Evolutionary conservation across 2,888 invertebrate species (phyloP).

Genomic region (Oligia strigilis): DNA sequence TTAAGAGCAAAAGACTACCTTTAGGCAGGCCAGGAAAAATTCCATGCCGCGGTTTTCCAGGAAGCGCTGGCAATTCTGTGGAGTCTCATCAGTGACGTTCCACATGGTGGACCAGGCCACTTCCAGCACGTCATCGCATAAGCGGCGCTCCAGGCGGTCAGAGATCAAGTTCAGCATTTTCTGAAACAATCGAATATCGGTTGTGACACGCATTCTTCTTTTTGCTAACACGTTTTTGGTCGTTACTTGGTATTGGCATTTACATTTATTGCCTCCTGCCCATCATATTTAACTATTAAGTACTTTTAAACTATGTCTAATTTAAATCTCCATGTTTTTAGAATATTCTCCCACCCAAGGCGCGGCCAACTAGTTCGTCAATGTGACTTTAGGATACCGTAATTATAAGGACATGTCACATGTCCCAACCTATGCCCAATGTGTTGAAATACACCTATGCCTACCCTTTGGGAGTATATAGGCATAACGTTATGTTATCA

Average conservation of each 20-base stretch:
- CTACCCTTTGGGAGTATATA: neutral
- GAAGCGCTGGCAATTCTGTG: slow-evolving; percentile 97
- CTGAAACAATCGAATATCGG: slow-evolving; percentile 74
- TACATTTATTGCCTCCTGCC: too few relatives aligned
- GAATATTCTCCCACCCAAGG: too few relatives aligned
- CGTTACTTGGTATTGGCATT: too few relatives aligned
- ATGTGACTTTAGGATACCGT: neutral
- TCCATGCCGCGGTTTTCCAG: slow-evolving; percentile 97
- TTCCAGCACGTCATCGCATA: slow-evolving; percentile 98
- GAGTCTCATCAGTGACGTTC: slow-evolving; percentile 99
- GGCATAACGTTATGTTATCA: neutral
- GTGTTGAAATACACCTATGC: neutral
- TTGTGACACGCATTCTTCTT: neutral
- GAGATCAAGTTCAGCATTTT: slow-evolving; percentile 96
- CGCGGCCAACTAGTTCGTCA: neutral
- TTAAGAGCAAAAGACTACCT: slow-evolving; percentile 88
- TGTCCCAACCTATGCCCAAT: neutral
- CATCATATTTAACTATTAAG: too few relatives aligned
- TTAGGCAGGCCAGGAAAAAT: slow-evolving; percentile 96
- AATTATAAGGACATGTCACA: neutral
- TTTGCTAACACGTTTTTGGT: too few relatives aligned
- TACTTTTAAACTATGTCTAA: too few relatives aligned
- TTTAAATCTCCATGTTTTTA: too few relatives aligned
- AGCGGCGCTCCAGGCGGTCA: slow-evolving; percentile 93
- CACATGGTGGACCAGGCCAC: slow-evolving; percentile 99